A percentile compares a stretch with the other conserved stretches of the same genome.
phyloP scores from a whole-genome alignment of 1,140 invertebrate species.

The Drosophila kepulauana region DNA sequence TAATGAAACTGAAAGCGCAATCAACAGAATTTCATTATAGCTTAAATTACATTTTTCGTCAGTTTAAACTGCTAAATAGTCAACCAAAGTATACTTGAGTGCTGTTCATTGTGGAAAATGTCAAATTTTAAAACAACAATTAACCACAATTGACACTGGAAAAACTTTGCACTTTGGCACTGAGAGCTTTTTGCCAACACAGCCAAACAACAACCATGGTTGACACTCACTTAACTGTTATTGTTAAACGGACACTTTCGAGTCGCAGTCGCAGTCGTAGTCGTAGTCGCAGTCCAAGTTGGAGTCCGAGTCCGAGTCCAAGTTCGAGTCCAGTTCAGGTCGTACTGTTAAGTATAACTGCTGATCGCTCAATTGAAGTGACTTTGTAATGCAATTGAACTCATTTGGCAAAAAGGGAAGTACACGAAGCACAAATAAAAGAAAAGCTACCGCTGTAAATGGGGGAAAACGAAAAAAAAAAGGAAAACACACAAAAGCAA shows the following conservation, averaged over 20 bases:
- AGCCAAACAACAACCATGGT: not conserved
- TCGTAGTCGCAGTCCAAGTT: not conserved
- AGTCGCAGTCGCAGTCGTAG: not conserved
- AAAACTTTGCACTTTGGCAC: conserved; percentile 40
- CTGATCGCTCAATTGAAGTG: conserved; percentile 63
- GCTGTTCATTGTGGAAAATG: conserved; percentile 6
- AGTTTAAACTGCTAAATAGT: not conserved
- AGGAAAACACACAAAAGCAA: conserved; percentile 42
- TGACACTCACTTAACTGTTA: conserved; percentile 41
- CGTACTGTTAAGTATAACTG: conserved; percentile 55
- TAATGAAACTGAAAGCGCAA: too few species aligned
- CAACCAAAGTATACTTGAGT: not conserved
- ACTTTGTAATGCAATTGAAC: conserved; percentile 77
- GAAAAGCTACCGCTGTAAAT: conserved; percentile 20
- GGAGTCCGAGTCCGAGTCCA: not conserved
- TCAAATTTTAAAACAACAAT: conserved; percentile 31
- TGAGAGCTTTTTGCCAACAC: not conserved
- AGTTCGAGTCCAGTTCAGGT: conserved; percentile 15
- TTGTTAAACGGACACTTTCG: conserved; percentile 24
- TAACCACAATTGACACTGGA: conserved; percentile 40
- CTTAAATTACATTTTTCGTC: not conserved
- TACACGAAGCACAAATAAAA: conserved; percentile 12
- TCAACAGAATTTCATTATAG: too few species aligned
- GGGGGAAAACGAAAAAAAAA: not conserved
- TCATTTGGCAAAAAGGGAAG: conserved; percentile 54